Conservation (phyloP, 2,113 vertebrate species). For the Phoenicopterus ruber region DNA sequence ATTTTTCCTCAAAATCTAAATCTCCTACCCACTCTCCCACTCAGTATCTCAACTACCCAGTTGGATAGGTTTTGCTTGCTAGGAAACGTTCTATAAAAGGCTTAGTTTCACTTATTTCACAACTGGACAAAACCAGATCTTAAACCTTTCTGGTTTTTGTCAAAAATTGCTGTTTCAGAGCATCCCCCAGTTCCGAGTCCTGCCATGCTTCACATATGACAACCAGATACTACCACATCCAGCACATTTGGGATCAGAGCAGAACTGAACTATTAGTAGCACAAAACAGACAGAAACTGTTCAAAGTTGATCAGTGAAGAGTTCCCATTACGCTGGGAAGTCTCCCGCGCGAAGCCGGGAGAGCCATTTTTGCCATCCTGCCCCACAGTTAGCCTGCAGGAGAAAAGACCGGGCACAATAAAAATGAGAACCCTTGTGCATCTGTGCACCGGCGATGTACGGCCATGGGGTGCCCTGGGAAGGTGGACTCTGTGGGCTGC, state of each 20-base stretch:
- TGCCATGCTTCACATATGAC: background rate
- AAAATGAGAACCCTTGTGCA: background rate
- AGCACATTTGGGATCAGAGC: background rate
- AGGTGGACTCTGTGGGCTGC: background rate
- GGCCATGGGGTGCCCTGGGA: background rate
- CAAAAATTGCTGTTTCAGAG: background rate
- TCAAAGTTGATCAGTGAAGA: background rate
- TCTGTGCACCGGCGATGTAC: fast-evolving
- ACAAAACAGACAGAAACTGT: background rate
- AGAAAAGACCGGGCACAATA: background rate
- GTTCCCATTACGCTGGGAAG: background rate
- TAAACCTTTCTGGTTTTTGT: background rate
- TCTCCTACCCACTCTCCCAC: background rate
- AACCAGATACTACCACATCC: background rate
- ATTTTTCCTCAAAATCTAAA: background rate
- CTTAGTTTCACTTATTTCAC: background rate
- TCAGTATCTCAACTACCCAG: background rate
- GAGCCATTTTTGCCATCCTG: background rate
- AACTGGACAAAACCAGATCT: background rate
- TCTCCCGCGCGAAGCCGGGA: background rate
- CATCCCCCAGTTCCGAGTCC: background rate
- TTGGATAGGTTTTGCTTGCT: background rate
- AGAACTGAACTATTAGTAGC: background rate
- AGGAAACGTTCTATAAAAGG: background rate
- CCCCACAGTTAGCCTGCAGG: background rate